These are phyloP conservation scores for Diabrotica balteata DNA, from an alignment of 2,888 invertebrate genomes.

Conservation along the genomic window DNA sequence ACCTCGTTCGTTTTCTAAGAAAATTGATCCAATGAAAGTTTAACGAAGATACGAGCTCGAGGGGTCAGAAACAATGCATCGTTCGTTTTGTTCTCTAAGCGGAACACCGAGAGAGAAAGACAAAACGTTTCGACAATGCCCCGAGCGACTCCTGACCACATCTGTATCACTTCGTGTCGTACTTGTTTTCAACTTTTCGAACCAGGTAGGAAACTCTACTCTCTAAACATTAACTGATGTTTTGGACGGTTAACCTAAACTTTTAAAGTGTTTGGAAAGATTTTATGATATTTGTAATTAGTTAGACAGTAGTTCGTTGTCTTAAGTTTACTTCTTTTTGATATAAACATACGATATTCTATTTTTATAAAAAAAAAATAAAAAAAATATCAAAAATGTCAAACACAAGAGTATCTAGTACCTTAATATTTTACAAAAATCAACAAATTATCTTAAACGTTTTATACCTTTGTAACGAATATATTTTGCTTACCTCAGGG, in stretches of 20 bases:
- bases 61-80: constrained; percentile 12
- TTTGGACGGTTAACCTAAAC: background rate
- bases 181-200: constrained; percentile 20
- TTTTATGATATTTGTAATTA: too few species aligned
- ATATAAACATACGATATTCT: too few species aligned
- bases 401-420: too few species aligned
- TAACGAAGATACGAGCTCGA: constrained; percentile 20
- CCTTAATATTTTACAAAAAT: too few species aligned
- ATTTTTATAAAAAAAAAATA: too few species aligned
- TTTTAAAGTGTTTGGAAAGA: too few species aligned
- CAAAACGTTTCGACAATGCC: constrained; percentile 18
- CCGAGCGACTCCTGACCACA: constrained; percentile 23
- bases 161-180: constrained; percentile 14
- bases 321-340: too few species aligned
- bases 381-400: too few species aligned
- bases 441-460: too few species aligned
- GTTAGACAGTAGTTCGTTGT: too few species aligned
- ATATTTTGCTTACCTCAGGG: too few species aligned
- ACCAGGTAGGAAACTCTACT: constrained; percentile 7
- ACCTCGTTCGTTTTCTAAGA: constrained; percentile 7
- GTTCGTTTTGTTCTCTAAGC: constrained; percentile 3
- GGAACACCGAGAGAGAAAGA: constrained; percentile 6
- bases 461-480: too few species aligned
- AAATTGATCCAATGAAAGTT: constrained; percentile 17
- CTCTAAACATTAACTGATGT: background rate